Conservation (phyloP, 2,113 vertebrate species). For the Crotalus viridis region DNA sequence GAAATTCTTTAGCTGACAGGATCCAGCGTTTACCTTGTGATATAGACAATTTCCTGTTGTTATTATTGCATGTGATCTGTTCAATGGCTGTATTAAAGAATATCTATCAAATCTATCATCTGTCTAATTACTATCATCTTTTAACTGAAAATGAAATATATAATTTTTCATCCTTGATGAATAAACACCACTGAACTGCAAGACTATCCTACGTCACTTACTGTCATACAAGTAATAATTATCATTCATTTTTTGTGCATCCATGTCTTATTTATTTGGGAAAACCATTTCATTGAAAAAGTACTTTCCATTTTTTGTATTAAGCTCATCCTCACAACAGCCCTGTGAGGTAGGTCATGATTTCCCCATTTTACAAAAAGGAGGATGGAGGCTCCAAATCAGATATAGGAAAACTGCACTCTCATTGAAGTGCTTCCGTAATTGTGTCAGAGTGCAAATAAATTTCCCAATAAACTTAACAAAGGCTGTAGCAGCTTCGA, state of each 20-base stretch:
- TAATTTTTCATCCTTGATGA: neutral
- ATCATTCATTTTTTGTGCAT: neutral
- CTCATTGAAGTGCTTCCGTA: neutral
- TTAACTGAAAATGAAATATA: neutral
- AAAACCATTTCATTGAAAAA: conserved; percentile 10
- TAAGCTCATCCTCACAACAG: conserved; percentile 32
- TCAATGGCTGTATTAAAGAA: neutral
- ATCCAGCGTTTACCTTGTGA: neutral
- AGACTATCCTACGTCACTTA: neutral
- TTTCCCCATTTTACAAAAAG: conserved; percentile 4
- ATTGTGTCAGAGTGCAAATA: neutral
- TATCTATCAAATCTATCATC: neutral
- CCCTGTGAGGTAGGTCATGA: conserved; percentile 32
- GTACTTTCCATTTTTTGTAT: conserved; percentile 26
- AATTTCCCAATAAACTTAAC: neutral
- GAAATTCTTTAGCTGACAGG: no score
- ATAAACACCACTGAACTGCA: neutral
- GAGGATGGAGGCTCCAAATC: neutral
- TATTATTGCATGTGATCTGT: neutral
- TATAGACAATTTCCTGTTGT: neutral
- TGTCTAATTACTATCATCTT: neutral
- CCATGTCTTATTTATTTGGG: neutral
- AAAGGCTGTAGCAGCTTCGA: neutral
- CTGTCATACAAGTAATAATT: neutral
- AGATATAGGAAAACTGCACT: neutral